phyloP scores from a whole-genome alignment of 1,140 invertebrate genomes.

The Anastatus disparis region DNA sequence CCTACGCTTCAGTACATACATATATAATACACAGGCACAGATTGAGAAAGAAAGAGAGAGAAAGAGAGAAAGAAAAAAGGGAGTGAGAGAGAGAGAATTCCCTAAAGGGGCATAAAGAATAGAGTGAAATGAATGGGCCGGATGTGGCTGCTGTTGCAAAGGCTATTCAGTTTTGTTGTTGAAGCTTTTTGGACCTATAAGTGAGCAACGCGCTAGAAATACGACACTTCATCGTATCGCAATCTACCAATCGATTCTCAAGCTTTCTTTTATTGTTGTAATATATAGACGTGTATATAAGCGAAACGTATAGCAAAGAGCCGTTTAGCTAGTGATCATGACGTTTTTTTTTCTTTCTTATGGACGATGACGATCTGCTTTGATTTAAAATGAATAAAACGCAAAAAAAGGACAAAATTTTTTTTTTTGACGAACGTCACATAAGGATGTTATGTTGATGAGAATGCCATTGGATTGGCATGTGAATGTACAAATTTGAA shows the following conservation, averaged over 20 bases:
- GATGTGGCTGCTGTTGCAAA: constrained; percentile 52
- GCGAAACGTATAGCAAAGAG: no score
- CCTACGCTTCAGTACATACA: neutral
- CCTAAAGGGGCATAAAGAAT: constrained; percentile 36
- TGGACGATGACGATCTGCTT: no score
- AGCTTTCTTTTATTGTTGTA: constrained; percentile 17
- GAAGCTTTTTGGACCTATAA: constrained; percentile 43
- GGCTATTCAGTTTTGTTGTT: no score
- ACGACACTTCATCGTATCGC: constrained; percentile 49
- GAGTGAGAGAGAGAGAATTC: constrained; percentile 18
- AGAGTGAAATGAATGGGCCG: constrained; percentile 50
- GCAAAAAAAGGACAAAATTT: no score
- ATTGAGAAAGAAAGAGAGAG: constrained; percentile 35
- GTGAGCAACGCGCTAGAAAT: constrained; percentile 51
- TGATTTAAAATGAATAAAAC: no score
- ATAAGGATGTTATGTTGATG: no score
- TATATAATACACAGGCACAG: constrained; percentile 35
- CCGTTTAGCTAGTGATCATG: neutral
- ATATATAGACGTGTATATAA: neutral
- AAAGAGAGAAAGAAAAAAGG: constrained; percentile 4
- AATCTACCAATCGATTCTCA: constrained; percentile 48
- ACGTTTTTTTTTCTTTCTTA: no score
- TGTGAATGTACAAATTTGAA: no score
- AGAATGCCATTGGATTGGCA: no score
- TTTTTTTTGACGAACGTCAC: no score